Evolutionary conservation across 2,797 vertebrate genomes (phyloP), one percentile per base, ranked within the genome.

Genomic region (Etheostoma nigrum): DNA sequence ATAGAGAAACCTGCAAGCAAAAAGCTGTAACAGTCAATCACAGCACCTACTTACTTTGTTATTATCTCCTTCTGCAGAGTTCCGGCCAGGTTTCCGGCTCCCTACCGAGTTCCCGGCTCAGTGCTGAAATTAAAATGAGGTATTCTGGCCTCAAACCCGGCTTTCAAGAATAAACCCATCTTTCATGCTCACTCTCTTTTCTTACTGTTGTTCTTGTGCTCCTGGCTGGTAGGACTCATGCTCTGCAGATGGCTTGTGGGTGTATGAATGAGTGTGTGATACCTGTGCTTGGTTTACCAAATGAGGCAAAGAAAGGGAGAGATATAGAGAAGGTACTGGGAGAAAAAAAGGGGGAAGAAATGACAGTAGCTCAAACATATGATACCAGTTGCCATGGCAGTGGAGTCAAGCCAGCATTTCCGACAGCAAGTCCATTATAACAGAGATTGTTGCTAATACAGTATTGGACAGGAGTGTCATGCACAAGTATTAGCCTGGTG

Each of bases 121-220:
- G 54, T 0, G 18, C 60, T 82, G 82, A 86, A 89, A 89, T 86
- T 90, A 74, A 91, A 91, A 92, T 89, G 0, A 88, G 83, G 70
- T 36, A 85, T 74, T 79, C 58, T 0, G 25, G 62, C 67, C 70
- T 59, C 11, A 40, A 74, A 73, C 66, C 48, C 19, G 1, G 40
- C 84, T 88, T 83, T 87, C 73, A 67, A 78, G 83, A 83, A 86
- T 84, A 76, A 88, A 80, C 68, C 68, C 65, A 66, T 76, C 79
- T 87, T 80, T 83, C 60, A 76, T 71, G 84, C 53, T 51, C 75
- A 0, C n/a, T 60, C 40, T 27, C 76, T 59, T 66, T 55, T 72
- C 54, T 58, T 51, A 27, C 53, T 49, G 48, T 47, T 71, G 61
- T 42, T 49, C 18, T 62, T 59, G 65, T 67, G 67, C 83, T 76